These are phyloP conservation scores for Carabus problematicus DNA, from an alignment of 2,888 invertebrate species.

Conservation along the genomic window DNA sequence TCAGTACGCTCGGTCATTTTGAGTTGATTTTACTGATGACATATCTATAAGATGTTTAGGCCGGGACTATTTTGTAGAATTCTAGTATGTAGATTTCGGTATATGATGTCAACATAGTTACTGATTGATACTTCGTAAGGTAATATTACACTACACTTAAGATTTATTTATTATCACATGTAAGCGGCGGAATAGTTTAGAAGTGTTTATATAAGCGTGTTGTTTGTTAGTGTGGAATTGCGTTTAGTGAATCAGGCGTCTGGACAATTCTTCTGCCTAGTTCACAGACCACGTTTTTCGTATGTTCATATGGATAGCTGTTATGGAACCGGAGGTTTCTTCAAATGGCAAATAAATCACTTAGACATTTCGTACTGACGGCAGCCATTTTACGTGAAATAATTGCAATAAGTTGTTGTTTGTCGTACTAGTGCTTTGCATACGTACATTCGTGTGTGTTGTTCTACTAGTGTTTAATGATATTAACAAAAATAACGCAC, in stretches of 20 bases:
- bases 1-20: neutral
- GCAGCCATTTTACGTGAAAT: conserved; percentile 35
- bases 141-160: neutral
- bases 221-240: too few relatives aligned
- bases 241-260: too few relatives aligned
- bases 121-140: neutral
- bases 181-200: too few relatives aligned
- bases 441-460: conserved; percentile 3
- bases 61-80: too few relatives aligned
- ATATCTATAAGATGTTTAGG: neutral
- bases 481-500: neutral
- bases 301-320: conserved; percentile 27
- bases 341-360: neutral
- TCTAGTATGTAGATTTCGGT: neutral
- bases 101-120: neutral
- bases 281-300: conserved; percentile 40
- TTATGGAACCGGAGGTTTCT: neutral
- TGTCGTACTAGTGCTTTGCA: conserved; percentile 25
- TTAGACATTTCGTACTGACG: conserved; percentile 4
- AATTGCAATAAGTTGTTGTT: neutral
- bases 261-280: neutral
- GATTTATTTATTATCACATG: conserved; percentile 10
- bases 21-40: too few relatives aligned
- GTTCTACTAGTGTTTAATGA: conserved; percentile 10
- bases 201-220: too few relatives aligned